Evolutionary conservation across 2,113 vertebrate genomes (phyloP).

Genomic region (Tringa solitaria): DNA sequence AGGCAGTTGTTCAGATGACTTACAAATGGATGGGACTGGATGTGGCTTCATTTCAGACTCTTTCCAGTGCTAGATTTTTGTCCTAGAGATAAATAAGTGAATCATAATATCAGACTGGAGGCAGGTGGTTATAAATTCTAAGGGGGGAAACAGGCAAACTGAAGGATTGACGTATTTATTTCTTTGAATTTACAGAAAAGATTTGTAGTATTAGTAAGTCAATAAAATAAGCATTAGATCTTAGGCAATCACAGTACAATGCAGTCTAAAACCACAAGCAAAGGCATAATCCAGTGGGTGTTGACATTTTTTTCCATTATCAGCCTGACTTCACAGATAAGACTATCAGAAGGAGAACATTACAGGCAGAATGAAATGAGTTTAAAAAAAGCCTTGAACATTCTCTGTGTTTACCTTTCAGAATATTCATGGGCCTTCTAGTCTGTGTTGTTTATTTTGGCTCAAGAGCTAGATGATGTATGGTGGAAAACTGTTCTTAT

Average conservation of each 20-base stretch:
- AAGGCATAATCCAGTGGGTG: neutral
- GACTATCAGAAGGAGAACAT: neutral
- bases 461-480: neutral
- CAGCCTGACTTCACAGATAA: neutral
- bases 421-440: neutral
- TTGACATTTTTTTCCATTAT: conserved; percentile 23
- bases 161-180: neutral
- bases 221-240: conserved; percentile 22
- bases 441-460: conserved; percentile 16
- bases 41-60: conserved; percentile 11
- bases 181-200: conserved; percentile 3
- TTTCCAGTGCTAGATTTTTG: neutral
- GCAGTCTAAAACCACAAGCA: neutral
- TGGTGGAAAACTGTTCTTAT: neutral
- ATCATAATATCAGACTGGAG: neutral
- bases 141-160: neutral
- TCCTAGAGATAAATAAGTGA: conserved; percentile 20
- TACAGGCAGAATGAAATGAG: neutral
- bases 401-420: neutral
- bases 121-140: neutral
- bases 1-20: conserved; percentile 12
- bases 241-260: neutral
- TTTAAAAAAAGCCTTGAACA: neutral
- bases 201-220: neutral
- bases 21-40: conserved; percentile 3